Conservation (phyloP, 2,888 invertebrate genomes). For the Drosophila nr. medialis region DNA sequence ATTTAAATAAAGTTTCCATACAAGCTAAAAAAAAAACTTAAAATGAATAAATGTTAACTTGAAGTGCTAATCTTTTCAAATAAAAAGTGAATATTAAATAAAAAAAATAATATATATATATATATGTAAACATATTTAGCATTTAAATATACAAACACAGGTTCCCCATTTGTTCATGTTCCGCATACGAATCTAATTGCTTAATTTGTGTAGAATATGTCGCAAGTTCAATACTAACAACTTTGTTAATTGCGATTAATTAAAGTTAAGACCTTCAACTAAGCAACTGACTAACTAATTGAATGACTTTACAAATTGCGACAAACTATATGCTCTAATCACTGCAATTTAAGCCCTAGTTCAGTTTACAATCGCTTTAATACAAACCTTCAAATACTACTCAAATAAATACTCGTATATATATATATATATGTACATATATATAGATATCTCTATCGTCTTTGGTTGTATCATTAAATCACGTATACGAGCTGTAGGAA, state of each 20-base stretch:
- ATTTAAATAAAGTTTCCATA: neutral
- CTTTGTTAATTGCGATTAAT: slow-evolving; percentile 34
- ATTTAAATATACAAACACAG: neutral
- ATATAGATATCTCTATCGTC: neutral
- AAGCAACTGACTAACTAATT: slow-evolving; percentile 38
- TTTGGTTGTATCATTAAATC: neutral
- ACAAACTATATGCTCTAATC: slow-evolving; percentile 32
- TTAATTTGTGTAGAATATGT: slow-evolving; percentile 14
- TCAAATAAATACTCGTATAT: neutral
- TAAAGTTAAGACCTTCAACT: slow-evolving; percentile 37
- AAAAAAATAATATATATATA: too few relatives aligned
- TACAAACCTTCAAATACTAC: slow-evolving; percentile 16
- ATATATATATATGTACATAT: too few relatives aligned
- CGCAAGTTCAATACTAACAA: slow-evolving; percentile 11
- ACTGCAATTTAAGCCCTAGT: neutral
- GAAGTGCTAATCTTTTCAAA: neutral
- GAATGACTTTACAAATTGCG: slow-evolving; percentile 38
- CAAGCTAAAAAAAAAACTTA: neutral
- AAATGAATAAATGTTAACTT: neutral
- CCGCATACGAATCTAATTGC: slow-evolving; percentile 5
- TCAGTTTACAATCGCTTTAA: neutral
- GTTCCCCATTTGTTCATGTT: neutral
- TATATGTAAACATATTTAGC: neutral
- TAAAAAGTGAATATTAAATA: neutral
- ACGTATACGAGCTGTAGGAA: neutral